Conservation (phyloP, 2,113 vertebrate genomes). For the Ceyx cyanopectus region DNA sequence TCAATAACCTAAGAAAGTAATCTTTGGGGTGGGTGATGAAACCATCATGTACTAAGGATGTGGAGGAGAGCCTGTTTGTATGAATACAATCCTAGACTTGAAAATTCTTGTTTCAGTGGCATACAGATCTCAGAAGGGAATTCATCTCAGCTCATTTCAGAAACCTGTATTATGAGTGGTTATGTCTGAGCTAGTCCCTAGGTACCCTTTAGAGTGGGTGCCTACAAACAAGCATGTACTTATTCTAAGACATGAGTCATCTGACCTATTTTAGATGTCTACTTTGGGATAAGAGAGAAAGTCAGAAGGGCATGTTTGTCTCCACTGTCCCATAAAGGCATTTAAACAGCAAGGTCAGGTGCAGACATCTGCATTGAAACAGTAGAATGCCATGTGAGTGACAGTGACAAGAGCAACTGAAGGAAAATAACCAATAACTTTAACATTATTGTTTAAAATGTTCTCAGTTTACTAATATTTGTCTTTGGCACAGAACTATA, state of each 20-base stretch:
- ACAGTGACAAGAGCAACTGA: not conserved
- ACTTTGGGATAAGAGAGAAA: not conserved
- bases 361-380: not conserved
- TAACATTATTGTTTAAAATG: not conserved
- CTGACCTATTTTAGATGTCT: not conserved
- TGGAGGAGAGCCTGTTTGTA: not conserved
- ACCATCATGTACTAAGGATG: not conserved
- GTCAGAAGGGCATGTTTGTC: not conserved
- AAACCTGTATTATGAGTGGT: not conserved
- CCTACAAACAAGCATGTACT: not conserved
- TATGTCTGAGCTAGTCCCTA: not conserved
- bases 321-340: not conserved
- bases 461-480: not conserved
- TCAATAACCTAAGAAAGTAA: not conserved
- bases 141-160: not conserved
- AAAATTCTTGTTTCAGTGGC: not conserved
- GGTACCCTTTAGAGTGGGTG: not conserved
- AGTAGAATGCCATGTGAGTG: not conserved
- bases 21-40: fast-evolving
- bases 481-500: not conserved
- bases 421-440: not conserved
- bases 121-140: not conserved
- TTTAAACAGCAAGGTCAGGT: not conserved
- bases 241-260: not conserved
- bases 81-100: not conserved